Base-by-base conservation (phyloP, 2,797 vertebrate genomes). In the Apogon hyalosoma region DNA sequence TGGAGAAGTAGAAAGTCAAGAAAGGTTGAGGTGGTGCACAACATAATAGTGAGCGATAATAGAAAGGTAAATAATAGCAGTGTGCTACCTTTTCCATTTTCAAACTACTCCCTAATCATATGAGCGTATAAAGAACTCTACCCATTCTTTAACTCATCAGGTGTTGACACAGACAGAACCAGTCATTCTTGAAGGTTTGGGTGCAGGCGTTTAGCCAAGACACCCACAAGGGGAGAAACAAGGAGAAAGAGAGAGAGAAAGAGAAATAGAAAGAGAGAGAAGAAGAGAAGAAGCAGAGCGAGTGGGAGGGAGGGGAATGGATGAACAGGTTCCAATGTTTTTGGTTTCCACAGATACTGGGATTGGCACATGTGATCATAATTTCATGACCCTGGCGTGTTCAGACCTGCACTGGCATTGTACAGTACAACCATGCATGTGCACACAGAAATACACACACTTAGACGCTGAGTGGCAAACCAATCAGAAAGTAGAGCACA, bases 271-370 rank as follows among this genome's bases (percentile, higher is more conserved):
- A 53, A 51, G 55, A 53, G 38, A 58, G 46, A 51, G 62, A 33
- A 56, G 65, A 73, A 62, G 52, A 71, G 66, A 19, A n/a, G 41
- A 50, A n/a, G 41, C 45, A 61, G 42, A 43, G 65, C 36, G 7
- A 69, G 68, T 31, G 45, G 64, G 63, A 66, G 68, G 56, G 74
- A 68, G 55, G 50, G 62, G 69, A 58, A 84, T 83, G 93, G 93
- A 95, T 89, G 92, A 94, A 98, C 96, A 95, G 96, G 95, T 97
- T 97, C 94, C 95, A 91, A 91, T 98, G 96, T 98, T 98, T 95
- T 94, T 94, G 93, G 97, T 98, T 97, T 97, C 98, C 97, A 98
- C 95, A 98, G 97, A 97, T 95, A 99, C 96, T 90, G 94, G 92
- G 91, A 94, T 93, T 95, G 95, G 95, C 95, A 95, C 89, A 91